A percentile compares a stretch with the other conserved stretches of the same genome.
Conservation (phyloP, 2,888 invertebrate species). For the Idaea straminata region DNA sequence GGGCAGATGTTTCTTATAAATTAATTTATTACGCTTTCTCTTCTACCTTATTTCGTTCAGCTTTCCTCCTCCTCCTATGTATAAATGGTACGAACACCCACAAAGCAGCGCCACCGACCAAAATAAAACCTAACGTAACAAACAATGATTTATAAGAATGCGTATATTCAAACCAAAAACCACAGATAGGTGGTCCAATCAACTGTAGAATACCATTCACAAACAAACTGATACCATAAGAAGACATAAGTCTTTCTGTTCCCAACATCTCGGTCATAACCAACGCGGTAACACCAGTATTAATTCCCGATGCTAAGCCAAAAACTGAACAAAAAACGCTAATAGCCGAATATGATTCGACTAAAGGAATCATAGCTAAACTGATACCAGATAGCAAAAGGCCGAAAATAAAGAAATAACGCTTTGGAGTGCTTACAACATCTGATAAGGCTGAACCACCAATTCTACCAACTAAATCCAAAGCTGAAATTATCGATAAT, state of each 20-base stretch:
- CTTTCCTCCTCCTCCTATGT: conserved; percentile 57
- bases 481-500: conserved; percentile 88
- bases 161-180: conserved; percentile 83
- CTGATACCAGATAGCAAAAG: conserved; percentile 88
- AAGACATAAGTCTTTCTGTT: conserved; percentile 90
- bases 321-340: conserved; percentile 87
- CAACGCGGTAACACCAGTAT: conserved; percentile 92
- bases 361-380: conserved; percentile 84
- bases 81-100: conserved; percentile 90
- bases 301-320: conserved; percentile 90
- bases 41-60: conserved; percentile 31
- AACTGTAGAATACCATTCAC: conserved; percentile 91
- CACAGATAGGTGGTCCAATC: conserved; percentile 91
- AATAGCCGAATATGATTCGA: conserved; percentile 82
- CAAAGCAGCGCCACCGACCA: conserved; percentile 85
- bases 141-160: conserved; percentile 86
- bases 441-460: conserved; percentile 93
- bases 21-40: conserved; percentile 44
- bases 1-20: no score
- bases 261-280: conserved; percentile 94
- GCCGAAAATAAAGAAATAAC: conserved; percentile 91
- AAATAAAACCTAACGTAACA: conserved; percentile 85
- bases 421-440: conserved; percentile 86
- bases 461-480: conserved; percentile 90
- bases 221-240: conserved; percentile 92